Base-by-base conservation (phyloP, 2,113 vertebrate genomes). In the Jacana jacana region DNA sequence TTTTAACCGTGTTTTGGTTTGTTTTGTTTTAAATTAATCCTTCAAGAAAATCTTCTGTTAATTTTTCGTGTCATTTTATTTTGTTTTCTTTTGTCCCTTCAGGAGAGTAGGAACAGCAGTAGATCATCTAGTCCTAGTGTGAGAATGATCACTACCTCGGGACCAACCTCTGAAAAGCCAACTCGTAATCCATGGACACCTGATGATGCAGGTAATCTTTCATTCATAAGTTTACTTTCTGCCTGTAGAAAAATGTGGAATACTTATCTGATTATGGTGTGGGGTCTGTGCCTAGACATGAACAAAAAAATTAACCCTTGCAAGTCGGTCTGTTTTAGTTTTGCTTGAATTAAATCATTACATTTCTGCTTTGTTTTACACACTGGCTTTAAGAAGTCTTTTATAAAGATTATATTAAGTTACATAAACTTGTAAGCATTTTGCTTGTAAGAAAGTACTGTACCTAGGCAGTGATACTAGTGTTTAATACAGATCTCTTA, bases 71-170 rank as follows among this genome's bases (percentile, higher is more conserved):
- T 40, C 0, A 2, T 31, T 84, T 81, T 42, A 2, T n/a, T 78
- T 86, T 91, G 33, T 55, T 66, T 79, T 76, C 18, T 87, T 84
- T 19, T 89, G 7, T 86, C 13, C 4, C 81, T 89, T 97, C 95
- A 99, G 99, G 99, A 99, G 89, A 99, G 99, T 94, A 98, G 98
- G 97, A 99, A 97, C 97, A 99, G 98, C 98, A 99, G 99, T 98
- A 98, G 99, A 80, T 99, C 99, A 60, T 99, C 99, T 93, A 99
- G 99, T 97, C 99, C 99, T 88, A 99, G 99, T 94, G 95, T 99
- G 95, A 99, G 99, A 98, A 99, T 99, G 99, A 99, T 99, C 98
- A 99, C 99, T 98, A 98, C 98, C 97, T 98, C 98, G 97, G 98
- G 98, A 98, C 98, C 98, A 75, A 97, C 99, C 37, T 99, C 99